Base-by-base conservation (phyloP, 2,797 vertebrate species). In the Nyctalus aviator region DNA sequence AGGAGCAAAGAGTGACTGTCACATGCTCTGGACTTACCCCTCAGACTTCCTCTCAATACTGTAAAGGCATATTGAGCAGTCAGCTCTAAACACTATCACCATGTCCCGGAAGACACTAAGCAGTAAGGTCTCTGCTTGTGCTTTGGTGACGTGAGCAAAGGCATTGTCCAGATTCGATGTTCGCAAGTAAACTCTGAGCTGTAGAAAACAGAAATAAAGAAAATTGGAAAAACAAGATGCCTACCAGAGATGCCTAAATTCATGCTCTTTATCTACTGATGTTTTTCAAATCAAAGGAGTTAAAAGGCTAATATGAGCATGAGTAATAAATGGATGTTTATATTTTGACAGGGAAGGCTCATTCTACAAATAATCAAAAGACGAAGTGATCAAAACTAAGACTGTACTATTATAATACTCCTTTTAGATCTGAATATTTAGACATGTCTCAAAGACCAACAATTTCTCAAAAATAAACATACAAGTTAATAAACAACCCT, bases 1-100 rank as follows among this genome's bases (percentile, higher is more conserved):
- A 90, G 15, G n/a, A 95, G 44, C 23, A 71, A 41, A 93, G 88
- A 90, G 55, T 79, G 44, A 93, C 15, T 84, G 25, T 41, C 27
- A 18, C 8, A 53, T 64, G 10, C 15, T 68, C 44, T 18, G 95
- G 23, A 97, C 98, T 97, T 96, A 99, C 99, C 99, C 98, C 95
- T 99, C 99, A 4, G 98, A 98, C 93, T 97, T 99, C 97, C 97
- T 99, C 98, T 99, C 99, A 96, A 99, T 98, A 98, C 99, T 99
- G 90, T 99, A 99, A 91, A 99, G 99, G 97, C 99, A 99, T 98
- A 99, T 99, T 95, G 99, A 99, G 98, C 99, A 99, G 98, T 99
- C 99, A 0, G 99, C 99, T 97, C 99, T 98, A 97, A 99, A 99
- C 95, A 99, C 94, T 97, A 99, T 99, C 62, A 99, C 97, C 96